A percentile compares a stretch with the other conserved stretches of the same genome.
Conservation (phyloP, 2,888 invertebrate species). For the Mesoligia furuncula region DNA sequence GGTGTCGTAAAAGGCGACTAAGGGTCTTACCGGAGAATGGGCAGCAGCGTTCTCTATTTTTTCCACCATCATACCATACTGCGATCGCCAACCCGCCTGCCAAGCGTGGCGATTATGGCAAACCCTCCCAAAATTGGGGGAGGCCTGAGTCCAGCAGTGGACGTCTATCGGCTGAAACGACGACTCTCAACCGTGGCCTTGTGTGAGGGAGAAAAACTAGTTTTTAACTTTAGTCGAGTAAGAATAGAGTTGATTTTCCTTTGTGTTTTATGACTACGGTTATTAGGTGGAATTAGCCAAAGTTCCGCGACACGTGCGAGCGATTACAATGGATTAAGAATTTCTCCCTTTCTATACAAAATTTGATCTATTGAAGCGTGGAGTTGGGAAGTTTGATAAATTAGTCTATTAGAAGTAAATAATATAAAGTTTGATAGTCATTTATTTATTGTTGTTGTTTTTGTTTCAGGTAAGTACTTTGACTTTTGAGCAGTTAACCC, state of each 20-base stretch:
- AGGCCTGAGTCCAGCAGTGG: no score
- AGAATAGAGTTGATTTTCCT: conserved; percentile 67
- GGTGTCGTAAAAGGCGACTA: no score
- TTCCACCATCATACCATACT: no score
- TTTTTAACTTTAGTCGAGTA: conserved; percentile 51
- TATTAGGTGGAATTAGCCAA: conserved; percentile 76
- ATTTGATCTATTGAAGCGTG: conserved; percentile 78
- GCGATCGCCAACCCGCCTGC: no score
- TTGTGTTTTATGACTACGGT: conserved; percentile 55
- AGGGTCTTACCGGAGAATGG: no score
- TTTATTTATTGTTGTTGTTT: conserved; percentile 71
- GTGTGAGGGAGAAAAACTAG: conserved; percentile 49
- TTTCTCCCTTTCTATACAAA: conserved; percentile 66
- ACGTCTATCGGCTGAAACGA: no score
- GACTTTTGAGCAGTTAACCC: conserved; percentile 44
- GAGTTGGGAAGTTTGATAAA: conserved; percentile 68
- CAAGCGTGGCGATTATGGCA: no score
- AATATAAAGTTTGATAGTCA: conserved; percentile 60
- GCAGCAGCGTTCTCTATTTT: no score
- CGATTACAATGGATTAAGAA: conserved; percentile 79
- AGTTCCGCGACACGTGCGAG: conserved; percentile 81
- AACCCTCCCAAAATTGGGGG: no score
- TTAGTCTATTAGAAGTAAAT: conserved; percentile 67
- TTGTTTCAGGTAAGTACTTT: conserved; percentile 86
- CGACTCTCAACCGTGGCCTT: conserved; percentile 52